These are phyloP conservation scores for Musca vetustissima DNA, from an alignment of 1,140 invertebrate species.

Conservation along the genomic window DNA sequence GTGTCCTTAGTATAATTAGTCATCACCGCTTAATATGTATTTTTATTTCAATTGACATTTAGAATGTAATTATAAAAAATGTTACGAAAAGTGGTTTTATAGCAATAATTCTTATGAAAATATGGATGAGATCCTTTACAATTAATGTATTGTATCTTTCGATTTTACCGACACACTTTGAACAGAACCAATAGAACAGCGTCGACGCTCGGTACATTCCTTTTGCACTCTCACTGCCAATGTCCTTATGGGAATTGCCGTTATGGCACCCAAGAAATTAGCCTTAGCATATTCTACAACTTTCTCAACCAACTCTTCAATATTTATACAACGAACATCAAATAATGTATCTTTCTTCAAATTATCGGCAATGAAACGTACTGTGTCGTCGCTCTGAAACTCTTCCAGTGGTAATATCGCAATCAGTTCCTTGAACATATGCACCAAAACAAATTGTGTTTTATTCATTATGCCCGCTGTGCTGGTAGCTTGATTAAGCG, in stretches of 20 bases:
- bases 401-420: slow-evolving; percentile 49
- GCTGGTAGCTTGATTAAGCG: slow-evolving; percentile 28
- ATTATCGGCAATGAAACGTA: slow-evolving; percentile 40
- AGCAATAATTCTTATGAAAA: too few species aligned
- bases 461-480: slow-evolving; percentile 33
- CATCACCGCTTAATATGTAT: too few species aligned
- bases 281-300: slow-evolving; percentile 40
- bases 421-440: slow-evolving; percentile 49
- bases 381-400: slow-evolving; percentile 39
- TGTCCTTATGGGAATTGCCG: slow-evolving; percentile 40
- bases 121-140: too few species aligned
- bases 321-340: slow-evolving; percentile 44
- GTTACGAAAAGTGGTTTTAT: too few species aligned
- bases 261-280: slow-evolving; percentile 46
- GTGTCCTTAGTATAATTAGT: too few species aligned
- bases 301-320: slow-evolving; percentile 37
- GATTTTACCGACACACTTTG: slow-evolving; percentile 18
- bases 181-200: slow-evolving; percentile 10
- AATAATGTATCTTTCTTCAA: slow-evolving; percentile 43
- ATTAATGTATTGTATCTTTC: neutral
- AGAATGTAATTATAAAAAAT: too few species aligned
- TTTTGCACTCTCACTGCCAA: slow-evolving; percentile 36
- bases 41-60: too few species aligned
- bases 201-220: slow-evolving; percentile 32
- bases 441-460: slow-evolving; percentile 39